A percentile compares a stretch with the other conserved stretches of the same genome.
Evolutionary conservation across 2,113 vertebrate genomes (phyloP).

Genomic region (Nerophis ophidion): DNA sequence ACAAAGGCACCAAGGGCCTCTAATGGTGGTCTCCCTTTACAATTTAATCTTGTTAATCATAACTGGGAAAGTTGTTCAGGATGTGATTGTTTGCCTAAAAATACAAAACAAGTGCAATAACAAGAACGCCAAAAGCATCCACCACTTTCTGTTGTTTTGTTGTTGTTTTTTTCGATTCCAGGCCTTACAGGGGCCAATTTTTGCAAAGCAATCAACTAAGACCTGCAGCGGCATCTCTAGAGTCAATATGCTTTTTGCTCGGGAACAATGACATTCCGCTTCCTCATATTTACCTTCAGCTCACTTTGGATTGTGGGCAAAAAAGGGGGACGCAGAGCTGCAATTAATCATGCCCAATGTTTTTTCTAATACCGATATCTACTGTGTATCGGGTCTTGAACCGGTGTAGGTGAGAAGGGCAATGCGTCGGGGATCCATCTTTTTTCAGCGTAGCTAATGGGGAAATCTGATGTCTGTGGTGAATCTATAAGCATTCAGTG

Average conservation of each 20-base stretch:
- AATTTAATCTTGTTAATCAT: constrained; percentile 47
- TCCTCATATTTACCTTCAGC: constrained; percentile 33
- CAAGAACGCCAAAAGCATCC: constrained; percentile 27
- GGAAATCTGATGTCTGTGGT: constrained; percentile 38
- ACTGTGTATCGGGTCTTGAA: constrained; percentile 22
- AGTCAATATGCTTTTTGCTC: constrained; percentile 38
- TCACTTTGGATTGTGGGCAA: constrained; percentile 19
- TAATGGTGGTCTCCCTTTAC: constrained; percentile 48
- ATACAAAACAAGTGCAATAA: constrained; percentile 12
- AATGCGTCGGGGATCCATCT: constrained; percentile 31
- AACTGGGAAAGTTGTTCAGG: constrained; percentile 23
- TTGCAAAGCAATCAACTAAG: constrained; percentile 27
- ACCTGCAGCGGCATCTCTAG: constrained; percentile 11
- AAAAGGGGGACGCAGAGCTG: constrained; percentile 15
- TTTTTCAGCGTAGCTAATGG: constrained; percentile 44
- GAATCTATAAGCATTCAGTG: constrained; percentile 46
- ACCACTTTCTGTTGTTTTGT: constrained; percentile 4
- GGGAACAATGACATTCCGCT: constrained; percentile 28
- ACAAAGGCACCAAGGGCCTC: constrained; percentile 33
- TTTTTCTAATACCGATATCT: constrained; percentile 37
- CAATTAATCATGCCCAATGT: constrained; percentile 49
- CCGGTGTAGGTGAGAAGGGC: constrained; percentile 12
- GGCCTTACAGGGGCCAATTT: constrained; percentile 29
- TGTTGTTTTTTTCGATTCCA: constrained; percentile 5
- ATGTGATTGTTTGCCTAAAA: constrained; percentile 19